Evolutionary conservation across 2,797 vertebrate genomes (phyloP).

Genomic region (Eulemur mongoz): DNA sequence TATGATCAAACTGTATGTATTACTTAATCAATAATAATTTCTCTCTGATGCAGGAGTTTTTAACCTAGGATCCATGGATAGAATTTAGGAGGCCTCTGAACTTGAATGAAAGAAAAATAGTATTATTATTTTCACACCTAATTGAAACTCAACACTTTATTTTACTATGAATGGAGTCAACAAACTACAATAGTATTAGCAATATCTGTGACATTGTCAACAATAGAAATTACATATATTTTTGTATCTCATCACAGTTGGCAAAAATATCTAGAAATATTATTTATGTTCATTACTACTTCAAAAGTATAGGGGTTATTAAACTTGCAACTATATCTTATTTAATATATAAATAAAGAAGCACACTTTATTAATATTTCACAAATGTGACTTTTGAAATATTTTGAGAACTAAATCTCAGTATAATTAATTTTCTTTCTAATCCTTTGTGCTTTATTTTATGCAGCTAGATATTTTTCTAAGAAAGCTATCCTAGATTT

Average conservation of each 20-base stretch:
- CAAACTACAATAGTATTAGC: not conserved
- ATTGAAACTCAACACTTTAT: not conserved
- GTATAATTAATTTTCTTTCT: not conserved
- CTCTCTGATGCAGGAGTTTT: not conserved
- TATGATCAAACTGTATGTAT: not conserved
- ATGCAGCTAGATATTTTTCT: not conserved
- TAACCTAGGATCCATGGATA: not conserved
- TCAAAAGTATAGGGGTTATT: not conserved
- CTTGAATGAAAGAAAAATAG: not conserved
- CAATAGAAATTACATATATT: not conserved
- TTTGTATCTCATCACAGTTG: not conserved
- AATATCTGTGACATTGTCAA: not conserved
- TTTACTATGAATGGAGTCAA: not conserved
- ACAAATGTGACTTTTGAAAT: not conserved
- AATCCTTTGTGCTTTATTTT: not conserved
- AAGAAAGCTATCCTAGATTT: not conserved
- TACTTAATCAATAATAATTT: not conserved
- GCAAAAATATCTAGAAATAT: not conserved
- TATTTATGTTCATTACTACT: not conserved
- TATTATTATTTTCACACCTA: not conserved
- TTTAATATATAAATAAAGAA: not conserved
- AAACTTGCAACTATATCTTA: not conserved
- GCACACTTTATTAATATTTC: not conserved
- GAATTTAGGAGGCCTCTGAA: not conserved
- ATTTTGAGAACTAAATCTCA: slow-evolving; percentile 28